Percentiles rank a stretch among this genome's conserved stretches.
These are phyloP conservation scores for Zeuzera pyrina DNA, from an alignment of 2,888 invertebrate genomes.

Conservation along the genomic window DNA sequence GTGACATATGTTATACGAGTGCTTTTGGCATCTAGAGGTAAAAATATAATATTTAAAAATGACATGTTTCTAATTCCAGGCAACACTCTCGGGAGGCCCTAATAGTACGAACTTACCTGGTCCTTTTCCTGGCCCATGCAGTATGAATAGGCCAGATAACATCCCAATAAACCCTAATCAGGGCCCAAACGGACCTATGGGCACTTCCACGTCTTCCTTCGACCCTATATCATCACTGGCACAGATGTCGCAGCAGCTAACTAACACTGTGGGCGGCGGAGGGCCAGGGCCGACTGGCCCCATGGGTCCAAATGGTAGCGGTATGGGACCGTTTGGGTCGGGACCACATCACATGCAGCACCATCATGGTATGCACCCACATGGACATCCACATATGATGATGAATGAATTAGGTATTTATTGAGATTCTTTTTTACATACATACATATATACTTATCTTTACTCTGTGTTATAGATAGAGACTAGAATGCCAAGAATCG, in stretches of 20 bases:
- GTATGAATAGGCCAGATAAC: constrained; percentile 62
- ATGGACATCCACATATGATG: constrained; percentile 66
- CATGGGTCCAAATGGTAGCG: constrained; percentile 47
- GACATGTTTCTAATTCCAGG: constrained; percentile 28
- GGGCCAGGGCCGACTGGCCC: constrained; percentile 43
- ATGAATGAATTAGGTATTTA: constrained; percentile 68
- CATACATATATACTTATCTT: too few species aligned
- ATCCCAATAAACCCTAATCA: constrained; percentile 65
- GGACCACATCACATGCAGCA: constrained; percentile 64
- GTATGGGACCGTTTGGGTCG: constrained; percentile 54
- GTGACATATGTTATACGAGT: too few species aligned
- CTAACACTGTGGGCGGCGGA: constrained; percentile 78
- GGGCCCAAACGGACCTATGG: constrained; percentile 72
- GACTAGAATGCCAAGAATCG: too few species aligned
- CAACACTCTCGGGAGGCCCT: constrained; percentile 62
- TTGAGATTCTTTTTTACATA: too few species aligned
- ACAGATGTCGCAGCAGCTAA: constrained; percentile 95
- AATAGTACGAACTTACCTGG: constrained; percentile 64
- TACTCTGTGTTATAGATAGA: too few species aligned
- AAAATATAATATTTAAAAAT: background rate
- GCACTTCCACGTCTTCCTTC: constrained; percentile 76
- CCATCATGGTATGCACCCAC: constrained; percentile 62
- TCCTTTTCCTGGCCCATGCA: constrained; percentile 68
- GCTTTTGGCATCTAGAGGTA: too few species aligned
- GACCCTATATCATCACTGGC: constrained; percentile 95